Base-by-base conservation (phyloP, 2,888 invertebrate species). In the Phrixothrix hirtus region DNA sequence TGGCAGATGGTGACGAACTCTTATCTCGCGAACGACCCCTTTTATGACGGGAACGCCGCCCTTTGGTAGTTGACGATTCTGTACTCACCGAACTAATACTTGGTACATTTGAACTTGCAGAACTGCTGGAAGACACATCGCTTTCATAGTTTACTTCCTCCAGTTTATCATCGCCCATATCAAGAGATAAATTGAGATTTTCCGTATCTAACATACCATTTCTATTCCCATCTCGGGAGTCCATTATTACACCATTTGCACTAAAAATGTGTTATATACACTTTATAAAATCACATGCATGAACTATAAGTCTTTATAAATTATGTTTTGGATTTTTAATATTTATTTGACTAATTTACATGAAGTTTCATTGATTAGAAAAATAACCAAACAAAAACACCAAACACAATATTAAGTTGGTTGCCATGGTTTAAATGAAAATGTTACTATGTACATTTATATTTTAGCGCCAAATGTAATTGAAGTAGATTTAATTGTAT, bases 81-180 rank as follows among this genome's bases (percentile, higher is more conserved):
- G 87, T 81, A 65, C 89, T 90, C 21, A 86, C 87, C 14, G 89
- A 86, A 75, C 88, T 89, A 52, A 89, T 89, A 69, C 88, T 89
- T 4, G 88, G 88, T 57, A 85, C 83, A 67, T 83, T 85, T 1
- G 87, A 84, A 57, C 85, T 85, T 48, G 79, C 80, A 2, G 88
- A 87, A 62, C 87, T 85, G 34, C 87, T 87, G 58, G 91, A 92
- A 39, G 92, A 91, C 17, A 93, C 91, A 78, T 95, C 94, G 75
- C 94, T 94, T 73, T 92, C 92, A 68, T 89, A 92, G 64, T 85
- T 85, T 52, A 83, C 84, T 66, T 89, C 88, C 60, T 86, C 87
- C 57, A 87, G 83, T 73, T 90, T 89, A 71, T 90, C 89, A 69
- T 90, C 89, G 34, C 86, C 87, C 72, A 89, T 88, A 74, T 89